Conservation (phyloP, 92 coral and sea anemone species). For the Porites lobata region DNA sequence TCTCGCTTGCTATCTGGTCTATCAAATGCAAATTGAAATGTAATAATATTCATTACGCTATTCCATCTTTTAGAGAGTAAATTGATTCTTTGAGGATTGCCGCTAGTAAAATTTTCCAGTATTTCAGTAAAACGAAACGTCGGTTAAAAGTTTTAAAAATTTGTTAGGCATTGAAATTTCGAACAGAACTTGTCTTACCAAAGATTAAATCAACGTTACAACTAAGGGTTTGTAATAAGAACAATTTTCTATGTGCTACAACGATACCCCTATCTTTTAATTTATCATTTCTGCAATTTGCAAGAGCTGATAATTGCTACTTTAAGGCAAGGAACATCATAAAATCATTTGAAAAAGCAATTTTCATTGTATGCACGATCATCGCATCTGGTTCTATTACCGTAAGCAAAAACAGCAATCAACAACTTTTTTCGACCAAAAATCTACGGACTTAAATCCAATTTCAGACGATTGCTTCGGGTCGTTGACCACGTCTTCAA, state of each 20-base stretch:
- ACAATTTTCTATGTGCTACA: neutral
- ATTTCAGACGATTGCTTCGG: no score
- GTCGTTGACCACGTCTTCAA: no score
- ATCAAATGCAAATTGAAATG: neutral
- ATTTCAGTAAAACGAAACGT: neutral
- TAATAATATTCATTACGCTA: neutral
- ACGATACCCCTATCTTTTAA: neutral
- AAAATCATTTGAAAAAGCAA: no score
- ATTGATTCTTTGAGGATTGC: neutral
- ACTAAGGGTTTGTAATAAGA: neutral
- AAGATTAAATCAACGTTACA: no score
- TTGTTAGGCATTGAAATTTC: neutral
- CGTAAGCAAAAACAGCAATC: no score
- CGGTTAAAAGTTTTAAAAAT: neutral
- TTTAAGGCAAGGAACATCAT: no score
- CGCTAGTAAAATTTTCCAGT: neutral
- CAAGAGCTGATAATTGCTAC: neutral
- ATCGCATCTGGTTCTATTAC: no score
- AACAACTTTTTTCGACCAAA: no score
- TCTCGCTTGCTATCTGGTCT: neutral
- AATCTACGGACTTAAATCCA: no score
- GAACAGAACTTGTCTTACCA: no score
- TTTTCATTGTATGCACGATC: no score
- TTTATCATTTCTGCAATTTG: no score
- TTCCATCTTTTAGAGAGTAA: neutral